Percentiles rank a stretch among this genome's conserved stretches.
phyloP scores from a whole-genome alignment of 2,797 vertebrate genomes.

The Gymnopithys bicolor region DNA sequence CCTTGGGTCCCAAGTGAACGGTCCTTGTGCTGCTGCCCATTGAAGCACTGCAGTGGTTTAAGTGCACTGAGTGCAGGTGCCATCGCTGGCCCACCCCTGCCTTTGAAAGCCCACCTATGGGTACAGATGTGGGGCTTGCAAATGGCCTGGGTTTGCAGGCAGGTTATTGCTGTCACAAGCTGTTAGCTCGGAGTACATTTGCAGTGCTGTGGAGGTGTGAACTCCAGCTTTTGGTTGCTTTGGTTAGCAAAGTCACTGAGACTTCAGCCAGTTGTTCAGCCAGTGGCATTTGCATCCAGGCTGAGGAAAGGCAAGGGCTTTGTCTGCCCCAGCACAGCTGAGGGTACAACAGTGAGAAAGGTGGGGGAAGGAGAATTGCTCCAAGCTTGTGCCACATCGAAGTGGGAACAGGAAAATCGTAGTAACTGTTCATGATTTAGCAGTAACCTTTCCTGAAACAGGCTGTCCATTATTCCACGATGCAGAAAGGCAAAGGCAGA shows the following conservation, averaged over 20 bases:
- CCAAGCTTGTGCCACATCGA: not conserved
- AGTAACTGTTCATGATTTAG: not conserved
- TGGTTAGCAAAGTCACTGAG: not conserved
- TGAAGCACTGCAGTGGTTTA: not conserved
- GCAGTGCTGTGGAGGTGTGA: not conserved
- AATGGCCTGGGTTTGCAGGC: not conserved
- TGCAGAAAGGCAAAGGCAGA: not conserved
- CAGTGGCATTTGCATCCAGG: not conserved
- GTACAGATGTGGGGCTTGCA: not conserved
- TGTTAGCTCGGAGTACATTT: not conserved
- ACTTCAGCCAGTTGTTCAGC: not conserved
- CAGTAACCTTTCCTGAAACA: not conserved
- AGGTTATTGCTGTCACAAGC: not conserved
- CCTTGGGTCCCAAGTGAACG: not conserved
- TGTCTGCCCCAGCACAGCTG: accelerated
- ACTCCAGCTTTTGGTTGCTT: not conserved
- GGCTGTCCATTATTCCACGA: not conserved
- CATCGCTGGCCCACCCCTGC: not conserved
- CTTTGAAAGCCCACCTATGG: not conserved
- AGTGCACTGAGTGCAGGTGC: not conserved
- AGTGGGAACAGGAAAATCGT: not conserved
- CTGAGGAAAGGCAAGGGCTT: not conserved
- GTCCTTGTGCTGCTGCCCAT: not conserved
- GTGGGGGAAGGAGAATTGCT: not conserved
- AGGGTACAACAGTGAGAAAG: not conserved